Percentiles rank a stretch among this genome's conserved stretches.
These are phyloP conservation scores for Tenthredo distinguenda DNA, from an alignment of 2,888 invertebrate genomes.

Conservation along the genomic window DNA sequence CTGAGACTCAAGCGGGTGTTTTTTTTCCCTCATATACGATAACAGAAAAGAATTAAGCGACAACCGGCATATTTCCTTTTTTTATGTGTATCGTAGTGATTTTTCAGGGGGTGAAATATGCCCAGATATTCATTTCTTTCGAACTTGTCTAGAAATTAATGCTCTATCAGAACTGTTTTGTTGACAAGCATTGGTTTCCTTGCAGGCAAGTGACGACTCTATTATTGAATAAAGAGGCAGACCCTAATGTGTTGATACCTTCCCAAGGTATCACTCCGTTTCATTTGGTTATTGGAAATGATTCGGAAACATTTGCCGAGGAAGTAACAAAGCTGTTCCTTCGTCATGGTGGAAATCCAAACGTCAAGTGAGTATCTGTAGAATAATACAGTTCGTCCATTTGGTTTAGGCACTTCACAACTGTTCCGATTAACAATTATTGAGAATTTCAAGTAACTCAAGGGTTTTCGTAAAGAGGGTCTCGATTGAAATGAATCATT, in stretches of 20 bases:
- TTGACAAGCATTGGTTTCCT: conserved; percentile 42
- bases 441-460: background rate
- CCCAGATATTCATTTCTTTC: too few species aligned
- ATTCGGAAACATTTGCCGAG: conserved; percentile 82
- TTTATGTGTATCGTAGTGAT: too few species aligned
- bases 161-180: background rate
- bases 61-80: background rate
- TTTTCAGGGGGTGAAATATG: too few species aligned
- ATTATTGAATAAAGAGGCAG: conserved; percentile 80
- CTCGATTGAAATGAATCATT: too few species aligned
- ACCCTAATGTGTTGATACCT: conserved; percentile 86
- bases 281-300: conserved; percentile 88
- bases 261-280: conserved; percentile 87
- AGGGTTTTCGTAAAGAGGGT: too few species aligned
- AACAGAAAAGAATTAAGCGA: background rate
- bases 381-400: background rate
- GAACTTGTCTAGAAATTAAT: too few species aligned
- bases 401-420: background rate
- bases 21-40: background rate
- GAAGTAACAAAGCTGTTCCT: conserved; percentile 85
- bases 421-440: background rate
- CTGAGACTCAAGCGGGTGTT: background rate
- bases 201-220: conserved; percentile 78
- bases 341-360: conserved; percentile 86
- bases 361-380: conserved; percentile 81